These are phyloP conservation scores for Hippocampus comes DNA, from an alignment of 2,113 vertebrate species.

Conservation along the genomic window DNA sequence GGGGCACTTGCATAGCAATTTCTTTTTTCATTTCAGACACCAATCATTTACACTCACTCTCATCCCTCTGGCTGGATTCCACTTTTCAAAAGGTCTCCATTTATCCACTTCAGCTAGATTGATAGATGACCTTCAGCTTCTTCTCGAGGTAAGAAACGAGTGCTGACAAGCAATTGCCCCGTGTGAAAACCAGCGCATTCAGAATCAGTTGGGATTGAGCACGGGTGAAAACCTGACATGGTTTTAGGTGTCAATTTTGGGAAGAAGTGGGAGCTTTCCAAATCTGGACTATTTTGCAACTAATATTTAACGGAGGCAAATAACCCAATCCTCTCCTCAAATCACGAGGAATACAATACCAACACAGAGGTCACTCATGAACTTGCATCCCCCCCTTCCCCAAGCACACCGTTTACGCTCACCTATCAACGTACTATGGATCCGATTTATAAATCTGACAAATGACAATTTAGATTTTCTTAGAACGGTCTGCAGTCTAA, in stretches of 20 bases:
- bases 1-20: not conserved
- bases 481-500: no score
- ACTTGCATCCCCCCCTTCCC: not conserved
- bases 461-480: no score
- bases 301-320: not conserved
- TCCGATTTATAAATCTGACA: not conserved
- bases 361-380: not conserved
- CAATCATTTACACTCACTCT: slow-evolving; percentile 1
- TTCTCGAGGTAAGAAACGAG: slow-evolving; percentile 1
- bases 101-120: slow-evolving; percentile 26
- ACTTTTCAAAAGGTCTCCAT: slow-evolving; percentile 17
- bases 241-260: not conserved
- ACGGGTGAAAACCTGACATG: not conserved
- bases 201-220: slow-evolving; percentile 15
- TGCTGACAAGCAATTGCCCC: not conserved
- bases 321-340: not conserved
- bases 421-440: no score
- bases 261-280: no score
- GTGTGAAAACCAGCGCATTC: slow-evolving; percentile 13
- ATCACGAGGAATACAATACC: not conserved
- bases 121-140: slow-evolving; percentile 14
- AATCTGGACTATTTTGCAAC: not conserved
- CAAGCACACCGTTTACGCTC: no score
- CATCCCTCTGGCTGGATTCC: slow-evolving; percentile 1
- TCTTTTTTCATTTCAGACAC: not conserved